phyloP scores from a whole-genome alignment of 35 echinoderm and acorn worm species.

The Diadema setosum region DNA sequence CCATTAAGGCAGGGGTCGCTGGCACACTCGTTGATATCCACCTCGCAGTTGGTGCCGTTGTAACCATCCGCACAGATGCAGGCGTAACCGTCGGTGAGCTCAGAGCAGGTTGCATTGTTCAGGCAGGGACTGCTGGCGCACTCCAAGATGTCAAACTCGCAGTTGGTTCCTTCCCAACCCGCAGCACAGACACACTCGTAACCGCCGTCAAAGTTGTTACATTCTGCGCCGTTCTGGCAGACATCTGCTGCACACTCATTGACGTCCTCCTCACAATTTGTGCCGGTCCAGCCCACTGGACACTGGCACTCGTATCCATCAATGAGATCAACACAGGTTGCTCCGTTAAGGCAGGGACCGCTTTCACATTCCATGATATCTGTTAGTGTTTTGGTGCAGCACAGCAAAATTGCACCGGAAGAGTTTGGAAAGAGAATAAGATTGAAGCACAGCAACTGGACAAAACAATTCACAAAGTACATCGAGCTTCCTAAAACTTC shows the following conservation, averaged over 20 bases:
- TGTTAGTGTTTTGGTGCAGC: slow-evolving; percentile 21
- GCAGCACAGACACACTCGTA: slow-evolving; percentile 41
- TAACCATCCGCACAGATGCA: slow-evolving; percentile 22
- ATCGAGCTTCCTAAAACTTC: too few species aligned
- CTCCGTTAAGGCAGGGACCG: slow-evolving; percentile 18
- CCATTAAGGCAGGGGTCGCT: slow-evolving; percentile 54
- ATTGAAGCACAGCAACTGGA: too few species aligned
- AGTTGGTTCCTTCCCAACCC: slow-evolving; percentile 43
- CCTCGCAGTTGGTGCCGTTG: background rate
- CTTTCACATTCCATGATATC: slow-evolving; percentile 51
- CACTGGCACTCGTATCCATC: slow-evolving; percentile 32
- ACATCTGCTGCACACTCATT: slow-evolving; percentile 37
- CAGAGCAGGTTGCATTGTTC: slow-evolving; percentile 22
- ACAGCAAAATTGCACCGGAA: slow-evolving; percentile 40
- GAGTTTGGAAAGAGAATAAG: too few species aligned
- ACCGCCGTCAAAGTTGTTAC: slow-evolving; percentile 1
- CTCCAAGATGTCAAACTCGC: slow-evolving; percentile 48
- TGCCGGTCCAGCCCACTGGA: slow-evolving; percentile 24
- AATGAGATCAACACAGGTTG: slow-evolving; percentile 14
- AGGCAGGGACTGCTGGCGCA: slow-evolving; percentile 49
- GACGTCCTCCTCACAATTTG: slow-evolving; percentile 43
- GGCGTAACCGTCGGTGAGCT: background rate
- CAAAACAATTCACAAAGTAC: too few species aligned
- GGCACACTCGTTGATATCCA: slow-evolving; percentile 30
- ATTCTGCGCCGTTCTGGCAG: slow-evolving; percentile 26